Evolutionary conservation across 1,140 invertebrate species (phyloP).

Genomic region (Campoletis sonorensis): DNA sequence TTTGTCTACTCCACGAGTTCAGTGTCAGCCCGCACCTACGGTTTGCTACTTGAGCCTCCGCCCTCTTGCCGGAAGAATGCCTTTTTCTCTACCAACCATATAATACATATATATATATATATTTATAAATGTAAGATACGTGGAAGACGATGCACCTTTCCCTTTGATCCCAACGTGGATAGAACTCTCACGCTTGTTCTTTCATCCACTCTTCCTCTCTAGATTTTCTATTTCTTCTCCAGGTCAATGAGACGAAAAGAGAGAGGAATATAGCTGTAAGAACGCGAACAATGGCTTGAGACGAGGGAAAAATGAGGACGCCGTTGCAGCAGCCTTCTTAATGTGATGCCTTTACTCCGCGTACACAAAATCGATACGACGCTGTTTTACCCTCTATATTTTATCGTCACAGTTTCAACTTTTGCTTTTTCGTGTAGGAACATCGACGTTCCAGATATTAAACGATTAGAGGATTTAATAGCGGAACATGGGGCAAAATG

Average conservation of each 20-base stretch:
- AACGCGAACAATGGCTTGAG: slow-evolving; percentile 28
- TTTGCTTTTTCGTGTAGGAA: not conserved
- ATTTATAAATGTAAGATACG: not conserved
- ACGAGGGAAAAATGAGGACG: slow-evolving; percentile 22
- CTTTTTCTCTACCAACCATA: slow-evolving; percentile 2
- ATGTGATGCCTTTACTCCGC: not conserved
- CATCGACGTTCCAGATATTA: no score
- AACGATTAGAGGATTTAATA: no score
- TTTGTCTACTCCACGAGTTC: not conserved
- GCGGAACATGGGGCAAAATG: no score
- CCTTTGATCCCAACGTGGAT: slow-evolving; percentile 26
- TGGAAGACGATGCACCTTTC: slow-evolving; percentile 10
- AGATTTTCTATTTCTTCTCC: slow-evolving; percentile 1
- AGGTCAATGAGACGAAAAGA: not conserved
- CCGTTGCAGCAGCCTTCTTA: not conserved
- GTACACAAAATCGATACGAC: no score
- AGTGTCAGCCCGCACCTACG: slow-evolving; percentile 26
- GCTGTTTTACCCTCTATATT: no score
- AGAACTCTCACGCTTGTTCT: not conserved
- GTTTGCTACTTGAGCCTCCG: slow-evolving; percentile 23
- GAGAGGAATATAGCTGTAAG: slow-evolving; percentile 5
- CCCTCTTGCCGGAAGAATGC: slow-evolving; percentile 29
- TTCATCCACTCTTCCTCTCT: slow-evolving; percentile 26
- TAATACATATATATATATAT: not conserved
- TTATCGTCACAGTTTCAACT: no score